Base-by-base conservation (phyloP, 1,140 invertebrate genomes). In the Colletes latitarsis region DNA sequence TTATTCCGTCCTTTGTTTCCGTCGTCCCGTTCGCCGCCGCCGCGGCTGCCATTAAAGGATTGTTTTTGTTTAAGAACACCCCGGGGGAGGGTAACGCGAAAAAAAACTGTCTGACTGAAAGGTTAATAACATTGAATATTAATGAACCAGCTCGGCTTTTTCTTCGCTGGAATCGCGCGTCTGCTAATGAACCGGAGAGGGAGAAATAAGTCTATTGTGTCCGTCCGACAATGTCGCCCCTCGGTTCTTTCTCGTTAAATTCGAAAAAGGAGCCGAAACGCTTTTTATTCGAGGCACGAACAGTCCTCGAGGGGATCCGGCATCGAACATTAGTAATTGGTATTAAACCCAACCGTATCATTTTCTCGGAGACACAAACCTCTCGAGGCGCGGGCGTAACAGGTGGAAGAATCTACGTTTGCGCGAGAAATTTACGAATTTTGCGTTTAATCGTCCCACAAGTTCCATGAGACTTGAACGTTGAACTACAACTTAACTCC, bases 81-180 rank as follows among this genome's bases (percentile, higher is more conserved):
- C 43, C 5, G 0, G 2, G 2, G 21, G 52, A 21, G 15, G 39
- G 14, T 6, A 19, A 17, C 1, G 66, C 15, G 3, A 46, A 53
- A 52, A 19, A 72, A 2, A 2, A 72, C 46, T 78, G 71, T 63
- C 41, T 43, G 72, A 78, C 39, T 1, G 14, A 30, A 12, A 19
- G 10, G 57, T 15, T 43, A 78, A 72, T 53, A 78, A 78, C 76
- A 30, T 63, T 43, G 76, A 78, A 78, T 78, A 78, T 78, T 53
- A 72, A 78, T 53, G 68, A 53, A 63, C 39, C 15, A 2, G 12
- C n/a, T 6, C 30, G 30, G 30, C 6, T 49, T 14, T 63, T 78
- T 63, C 63, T 53, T 6, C 19, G 9, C 19, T n/a, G 52, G 15
- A 4, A 15, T 19, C 52, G n/a, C 14, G 19, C 76, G 17, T 8